phyloP scores from a whole-genome alignment of 2,797 vertebrate genomes.

The Acanthis flammea region DNA sequence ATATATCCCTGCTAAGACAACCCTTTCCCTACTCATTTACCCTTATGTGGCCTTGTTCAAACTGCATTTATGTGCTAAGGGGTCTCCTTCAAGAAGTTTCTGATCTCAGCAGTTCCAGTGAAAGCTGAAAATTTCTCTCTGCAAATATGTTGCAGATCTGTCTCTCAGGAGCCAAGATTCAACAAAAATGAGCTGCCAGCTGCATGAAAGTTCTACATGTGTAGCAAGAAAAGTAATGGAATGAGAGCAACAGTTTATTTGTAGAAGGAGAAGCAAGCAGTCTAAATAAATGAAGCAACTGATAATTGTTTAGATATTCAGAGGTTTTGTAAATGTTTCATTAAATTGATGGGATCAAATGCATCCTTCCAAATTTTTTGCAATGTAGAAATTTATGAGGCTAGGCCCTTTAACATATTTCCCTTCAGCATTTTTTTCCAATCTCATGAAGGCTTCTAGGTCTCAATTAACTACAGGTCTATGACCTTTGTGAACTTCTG shows the following conservation, averaged over 20 bases:
- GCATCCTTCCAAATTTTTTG: neutral
- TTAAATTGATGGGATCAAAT: constrained; percentile 29
- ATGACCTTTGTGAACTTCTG: neutral
- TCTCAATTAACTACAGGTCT: neutral
- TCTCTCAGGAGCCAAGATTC: neutral
- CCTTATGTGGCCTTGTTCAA: neutral
- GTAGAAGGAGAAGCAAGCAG: constrained; percentile 15
- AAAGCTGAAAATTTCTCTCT: neutral
- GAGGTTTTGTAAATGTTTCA: constrained; percentile 24
- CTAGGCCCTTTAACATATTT: neutral
- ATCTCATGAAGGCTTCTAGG: neutral
- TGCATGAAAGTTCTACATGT: neutral
- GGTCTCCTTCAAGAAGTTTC: neutral
- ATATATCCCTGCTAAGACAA: neutral
- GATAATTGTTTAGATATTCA: constrained; percentile 40
- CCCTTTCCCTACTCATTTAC: neutral
- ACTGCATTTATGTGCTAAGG: neutral
- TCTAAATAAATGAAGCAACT: constrained; percentile 58
- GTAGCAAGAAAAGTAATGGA: constrained; percentile 17
- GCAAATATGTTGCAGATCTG: neutral
- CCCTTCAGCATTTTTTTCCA: neutral
- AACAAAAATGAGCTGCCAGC: constrained; percentile 3
- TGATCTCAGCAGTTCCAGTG: neutral
- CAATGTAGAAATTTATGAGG: neutral
- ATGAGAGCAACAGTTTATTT: constrained; percentile 48